A percentile compares a stretch with the other conserved stretches of the same genome.
Evolutionary conservation across 2,888 invertebrate species (phyloP).

Genomic region (Hyppa rectilinea): DNA sequence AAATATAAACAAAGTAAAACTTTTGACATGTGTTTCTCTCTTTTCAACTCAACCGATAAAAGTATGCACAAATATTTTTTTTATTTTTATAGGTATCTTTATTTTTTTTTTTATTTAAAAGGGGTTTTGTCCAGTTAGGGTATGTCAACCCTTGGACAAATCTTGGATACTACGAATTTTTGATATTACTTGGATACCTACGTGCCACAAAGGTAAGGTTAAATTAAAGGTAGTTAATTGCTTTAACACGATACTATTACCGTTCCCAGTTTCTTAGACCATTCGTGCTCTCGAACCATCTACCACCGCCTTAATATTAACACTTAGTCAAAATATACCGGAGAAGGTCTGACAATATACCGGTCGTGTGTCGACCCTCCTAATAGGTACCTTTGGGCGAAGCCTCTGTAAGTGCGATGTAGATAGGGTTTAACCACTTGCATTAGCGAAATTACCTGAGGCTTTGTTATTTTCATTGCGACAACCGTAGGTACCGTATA

Average conservation of each 20-base stretch:
- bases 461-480: constrained; percentile 90
- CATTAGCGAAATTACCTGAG: constrained; percentile 90
- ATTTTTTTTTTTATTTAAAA: too few species aligned
- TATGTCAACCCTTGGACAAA: too few species aligned
- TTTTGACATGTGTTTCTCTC: constrained; percentile 64
- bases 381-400: constrained; percentile 86
- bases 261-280: constrained; percentile 66
- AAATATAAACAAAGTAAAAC: constrained; percentile 83
- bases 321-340: constrained; percentile 84
- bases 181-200: neutral
- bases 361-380: constrained; percentile 80
- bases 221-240: constrained; percentile 24
- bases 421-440: constrained; percentile 89
- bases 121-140: too few species aligned
- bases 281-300: constrained; percentile 69
- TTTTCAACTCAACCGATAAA: neutral
- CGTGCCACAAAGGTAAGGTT: constrained; percentile 14
- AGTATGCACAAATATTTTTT: too few species aligned
- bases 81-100: too few species aligned
- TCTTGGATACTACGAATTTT: constrained; percentile 14
- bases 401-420: constrained; percentile 85
- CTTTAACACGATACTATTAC: constrained; percentile 24
- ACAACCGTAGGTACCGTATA: constrained; percentile 77
- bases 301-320: constrained; percentile 78
- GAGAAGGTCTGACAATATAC: constrained; percentile 82